Conservation (phyloP, 2,888 invertebrate species). For the Drosophila tanythrix region DNA sequence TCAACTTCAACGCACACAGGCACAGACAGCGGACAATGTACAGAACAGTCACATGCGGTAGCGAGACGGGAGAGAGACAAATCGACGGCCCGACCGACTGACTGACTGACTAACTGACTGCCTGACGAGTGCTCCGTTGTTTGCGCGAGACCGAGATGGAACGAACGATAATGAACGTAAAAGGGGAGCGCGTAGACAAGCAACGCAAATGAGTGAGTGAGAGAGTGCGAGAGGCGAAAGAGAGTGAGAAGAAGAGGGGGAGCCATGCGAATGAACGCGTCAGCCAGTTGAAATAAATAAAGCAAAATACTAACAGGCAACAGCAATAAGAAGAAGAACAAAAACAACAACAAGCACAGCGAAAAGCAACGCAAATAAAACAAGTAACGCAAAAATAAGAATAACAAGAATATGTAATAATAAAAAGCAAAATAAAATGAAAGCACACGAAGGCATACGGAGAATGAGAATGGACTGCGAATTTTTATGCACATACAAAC, state of each 20-base stretch:
- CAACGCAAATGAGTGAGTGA: constrained; percentile 10
- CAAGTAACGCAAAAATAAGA: constrained; percentile 60
- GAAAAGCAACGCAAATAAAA: constrained; percentile 57
- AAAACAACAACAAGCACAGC: constrained; percentile 20
- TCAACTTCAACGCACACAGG: constrained; percentile 74
- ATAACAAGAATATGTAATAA: constrained; percentile 62
- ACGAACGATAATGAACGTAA: constrained; percentile 35
- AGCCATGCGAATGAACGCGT: constrained; percentile 60
- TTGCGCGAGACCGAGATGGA: constrained; percentile 30
- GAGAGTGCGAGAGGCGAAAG: not conserved
- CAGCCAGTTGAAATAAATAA: constrained; percentile 71
- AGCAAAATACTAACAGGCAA: constrained; percentile 55
- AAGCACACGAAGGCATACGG: constrained; percentile 48
- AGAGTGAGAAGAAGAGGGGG: constrained; percentile 7
- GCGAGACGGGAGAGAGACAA: constrained; percentile 34
- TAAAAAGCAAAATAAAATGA: constrained; percentile 63
- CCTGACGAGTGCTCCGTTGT: constrained; percentile 49
- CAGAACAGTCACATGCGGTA: constrained; percentile 37
- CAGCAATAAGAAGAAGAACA: constrained; percentile 8
- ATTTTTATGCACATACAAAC: constrained; percentile 57
- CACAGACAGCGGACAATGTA: constrained; percentile 33
- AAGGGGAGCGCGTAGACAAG: constrained; percentile 27
- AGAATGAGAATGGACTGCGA: constrained; percentile 61
- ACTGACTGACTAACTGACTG: constrained; percentile 39
- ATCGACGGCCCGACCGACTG: constrained; percentile 25